Evolutionary conservation across 2,888 invertebrate species (phyloP), one percentile per base, ranked within the genome.

Genomic region (Strigamia crassipes): DNA sequence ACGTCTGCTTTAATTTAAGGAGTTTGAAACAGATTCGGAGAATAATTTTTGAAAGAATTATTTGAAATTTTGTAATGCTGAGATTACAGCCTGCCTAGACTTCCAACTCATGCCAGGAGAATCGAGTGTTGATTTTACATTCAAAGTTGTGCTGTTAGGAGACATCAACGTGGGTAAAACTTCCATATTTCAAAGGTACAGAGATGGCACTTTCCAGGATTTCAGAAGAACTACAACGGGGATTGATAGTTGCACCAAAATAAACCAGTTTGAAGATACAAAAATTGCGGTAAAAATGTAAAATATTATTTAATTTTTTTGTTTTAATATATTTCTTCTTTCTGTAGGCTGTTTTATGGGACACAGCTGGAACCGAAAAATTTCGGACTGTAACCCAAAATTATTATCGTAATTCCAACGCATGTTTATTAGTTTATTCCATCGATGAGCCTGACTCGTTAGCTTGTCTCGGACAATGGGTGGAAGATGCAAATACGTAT

Each of bases 321-420:
- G n/a, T n/a, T n/a, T n/a, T n/a, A n/a, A n/a, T 78, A 0, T 31
- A 13, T 31, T 78, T 18, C 3, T 78, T 78, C 3, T 4, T 78
- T 78, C 34, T 38, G 5, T 73, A 84, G 84, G 79, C 83, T 77
- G 78, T 83, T 78, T 82, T 84, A 82, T 84, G 84, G 84, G 84
- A 84, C 82, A 84, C 84, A 81, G 84, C 83, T 83, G 84, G 84
- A 78, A 84, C 83, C 61, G 84, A 84, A 82, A 82, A 83, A 83
- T 84, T 84, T 83, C 84, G 84, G 82, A 84, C 84, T 73, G 82
- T 84, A 81, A 84, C 84, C 78, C 83, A 83, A 83, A 84, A 84
- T 83, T 84, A 84, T 82, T 84, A 83, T 80, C 81, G 84, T 79
- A 84, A 83, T 83, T 83, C 84, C 81, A 81, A 84, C 82, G 84